A percentile compares a stretch with the other conserved stretches of the same genome.
Conservation (phyloP, 2,113 vertebrate genomes). For the Physeter macrocephalus region DNA sequence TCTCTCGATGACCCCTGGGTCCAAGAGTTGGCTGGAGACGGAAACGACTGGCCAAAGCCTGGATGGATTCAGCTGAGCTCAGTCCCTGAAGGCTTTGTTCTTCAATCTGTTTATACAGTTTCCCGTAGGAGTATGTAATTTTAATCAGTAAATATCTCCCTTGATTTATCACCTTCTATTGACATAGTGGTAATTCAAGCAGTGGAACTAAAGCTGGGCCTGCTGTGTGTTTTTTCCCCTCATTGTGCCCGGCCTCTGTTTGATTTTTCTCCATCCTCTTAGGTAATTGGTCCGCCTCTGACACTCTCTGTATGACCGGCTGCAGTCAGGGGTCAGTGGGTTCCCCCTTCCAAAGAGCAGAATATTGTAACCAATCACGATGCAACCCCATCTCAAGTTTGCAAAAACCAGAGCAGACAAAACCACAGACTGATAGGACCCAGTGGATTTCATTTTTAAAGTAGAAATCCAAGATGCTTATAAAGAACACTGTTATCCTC, state of each 20-base stretch:
- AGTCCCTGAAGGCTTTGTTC: slow-evolving; percentile 62
- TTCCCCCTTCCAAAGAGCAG: background rate
- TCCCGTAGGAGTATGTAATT: slow-evolving; percentile 74
- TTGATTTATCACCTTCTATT: slow-evolving; percentile 70
- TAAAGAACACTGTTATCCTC: slow-evolving; percentile 48
- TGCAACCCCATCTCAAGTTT: background rate
- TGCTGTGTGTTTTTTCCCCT: slow-evolving; percentile 55
- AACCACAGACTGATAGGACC: slow-evolving; percentile 54
- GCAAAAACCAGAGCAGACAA: slow-evolving; percentile 45
- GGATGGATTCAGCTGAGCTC: slow-evolving; percentile 26
- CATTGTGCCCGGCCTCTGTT: slow-evolving; percentile 42
- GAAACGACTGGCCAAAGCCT: slow-evolving; percentile 35
- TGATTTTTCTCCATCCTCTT: slow-evolving; percentile 56
- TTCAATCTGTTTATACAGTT: slow-evolving; percentile 71
- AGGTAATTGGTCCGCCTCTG: slow-evolving; percentile 56
- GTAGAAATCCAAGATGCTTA: slow-evolving; percentile 57
- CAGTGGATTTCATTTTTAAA: slow-evolving; percentile 62
- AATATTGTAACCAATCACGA: background rate
- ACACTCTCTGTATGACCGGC: slow-evolving; percentile 35
- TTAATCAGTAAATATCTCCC: slow-evolving; percentile 76
- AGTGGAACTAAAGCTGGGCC: slow-evolving; percentile 22
- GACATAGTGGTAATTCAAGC: slow-evolving; percentile 54
- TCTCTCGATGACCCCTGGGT: slow-evolving; percentile 53
- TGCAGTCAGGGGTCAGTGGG: slow-evolving; percentile 26
- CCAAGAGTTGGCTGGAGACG: slow-evolving; percentile 47